phyloP scores from a whole-genome alignment of 2,113 vertebrate species.

The Sylvicapra grimmia region DNA sequence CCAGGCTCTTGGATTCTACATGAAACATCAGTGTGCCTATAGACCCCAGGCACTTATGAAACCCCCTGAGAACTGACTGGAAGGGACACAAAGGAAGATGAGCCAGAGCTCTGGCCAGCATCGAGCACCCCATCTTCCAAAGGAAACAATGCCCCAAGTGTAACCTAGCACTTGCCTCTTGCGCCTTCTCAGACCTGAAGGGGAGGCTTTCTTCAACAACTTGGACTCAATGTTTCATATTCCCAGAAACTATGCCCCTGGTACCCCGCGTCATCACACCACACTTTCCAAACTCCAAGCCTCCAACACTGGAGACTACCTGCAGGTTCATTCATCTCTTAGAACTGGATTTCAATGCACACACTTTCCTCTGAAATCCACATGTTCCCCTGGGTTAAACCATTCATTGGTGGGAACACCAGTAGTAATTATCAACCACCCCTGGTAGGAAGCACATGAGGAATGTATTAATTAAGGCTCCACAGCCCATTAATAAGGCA shows the following conservation, averaged over 20 bases:
- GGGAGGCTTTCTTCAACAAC: background rate
- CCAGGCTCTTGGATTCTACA: background rate
- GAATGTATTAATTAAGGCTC: fast-evolving
- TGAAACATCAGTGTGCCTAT: background rate
- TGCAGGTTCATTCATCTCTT: background rate
- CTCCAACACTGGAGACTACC: fast-evolving
- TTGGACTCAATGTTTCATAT: background rate
- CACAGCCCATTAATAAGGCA: fast-evolving
- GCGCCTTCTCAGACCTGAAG: background rate
- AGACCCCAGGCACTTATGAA: background rate
- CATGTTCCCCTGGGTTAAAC: fast-evolving
- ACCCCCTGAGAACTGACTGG: background rate
- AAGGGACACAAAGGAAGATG: background rate
- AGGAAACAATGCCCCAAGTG: fast-evolving
- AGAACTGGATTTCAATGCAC: too few relatives aligned
- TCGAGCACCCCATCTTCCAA: background rate
- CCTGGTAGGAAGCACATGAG: background rate
- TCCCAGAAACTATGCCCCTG: background rate
- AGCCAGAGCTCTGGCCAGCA: background rate
- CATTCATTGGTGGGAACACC: too few relatives aligned
- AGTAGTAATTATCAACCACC: background rate
- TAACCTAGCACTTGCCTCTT: background rate
- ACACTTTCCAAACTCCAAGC: background rate
- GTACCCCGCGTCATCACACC: fast-evolving
- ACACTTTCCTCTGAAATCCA: background rate